Base-by-base conservation (phyloP, 2,797 vertebrate genomes). In the Sternarchorhynchus goeldii region DNA sequence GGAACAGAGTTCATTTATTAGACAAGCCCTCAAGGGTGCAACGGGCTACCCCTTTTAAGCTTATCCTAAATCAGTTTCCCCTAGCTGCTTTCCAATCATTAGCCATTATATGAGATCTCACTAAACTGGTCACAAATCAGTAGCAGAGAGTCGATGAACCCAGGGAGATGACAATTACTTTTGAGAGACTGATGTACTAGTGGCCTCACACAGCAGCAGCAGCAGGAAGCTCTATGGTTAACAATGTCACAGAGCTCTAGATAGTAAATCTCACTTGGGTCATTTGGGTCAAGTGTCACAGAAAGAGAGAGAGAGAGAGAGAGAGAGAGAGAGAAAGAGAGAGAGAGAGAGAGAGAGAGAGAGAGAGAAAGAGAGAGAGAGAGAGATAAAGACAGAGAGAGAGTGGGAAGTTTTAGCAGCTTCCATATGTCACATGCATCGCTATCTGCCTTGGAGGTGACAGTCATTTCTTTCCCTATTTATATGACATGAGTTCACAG, bases 381-480 rank as follows among this genome's bases (percentile, higher is more conserved):
- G 56, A 59, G 56, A 71, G 76, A 53, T 18, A 63, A 66, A 56
- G 14, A 25, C 50, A 65, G 75, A 68, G 56, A 59, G 56, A 71
- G 76, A 53, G 29, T 55, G 57, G 21, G 41, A 50, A 50, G 45
- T 50, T 50, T 50, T 50, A 50, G 62, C 6, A 10, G 59, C 41
- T 65, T 63, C 67, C 78, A 70, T 80, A 75, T 80, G 72, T 80
- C 78, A 60, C 79, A 81, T 68, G 72, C 72, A 60, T 70, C 55
- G 76, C 25, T 41, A 36, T 62, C 58, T 78, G 68, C 53, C 71
- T 65, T 70, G 67, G 75, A 79, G 76, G 39, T 60, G 68, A 76
- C 64, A 86, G 83, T 84, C 29, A 88, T 90, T 89, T 85, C 83
- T 72, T 79, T 76, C 84, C 86, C 86, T 87, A 83, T 72, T 81